Evolutionary conservation across 2,888 invertebrate genomes (phyloP), one percentile per base, ranked within the genome.

Genomic region (Limnephilus marmoratus): DNA sequence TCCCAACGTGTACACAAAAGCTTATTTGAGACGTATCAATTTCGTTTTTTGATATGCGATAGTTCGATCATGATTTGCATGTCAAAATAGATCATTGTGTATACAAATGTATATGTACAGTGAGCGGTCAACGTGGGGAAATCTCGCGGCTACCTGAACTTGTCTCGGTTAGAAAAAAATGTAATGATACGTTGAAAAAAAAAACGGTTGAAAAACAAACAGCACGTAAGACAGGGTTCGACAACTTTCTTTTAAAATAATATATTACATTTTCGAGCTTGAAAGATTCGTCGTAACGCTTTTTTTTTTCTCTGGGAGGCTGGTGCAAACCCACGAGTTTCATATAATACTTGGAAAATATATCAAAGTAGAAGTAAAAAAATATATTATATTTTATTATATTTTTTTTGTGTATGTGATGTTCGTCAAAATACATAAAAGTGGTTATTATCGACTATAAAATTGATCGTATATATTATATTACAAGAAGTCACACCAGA

Each of bases 31-130:
- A 53, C 53, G 15, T 87, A 87, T 87, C 87, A 87, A 53, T 87
- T 49, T 87, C 87, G 29, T 53, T 68, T 87, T 41, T 87, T 49
- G 87, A 87, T 53, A 87, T 31, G n/a, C 29, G 18, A 87, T 87
- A 87, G 45, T 45, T 2, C 24, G 45, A n/a, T 13, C 29, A 86
- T 15, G 49, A 86, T 41, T 45, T 45, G n/a, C 86, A 49, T 86
- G 41, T 86, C 45, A 86, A 41, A 86, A 45, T 86, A 86, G 9
- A 86, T 86, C 29, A n/a, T n/a, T 68, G 68, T n/a, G 68, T 24
- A 24, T 68, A 68, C n/a, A 68, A 68, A 24, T 68, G 24, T 68
- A 68, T 68, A 24, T 18, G 24, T 68, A 24, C 68, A n/a, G 68
- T n/a, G 31, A 53, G 87, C 31, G 68, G 87, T 49, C 87, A 87